Evolutionary conservation across 2,113 vertebrate genomes (phyloP).

Genomic region (Ophiodon elongatus): DNA sequence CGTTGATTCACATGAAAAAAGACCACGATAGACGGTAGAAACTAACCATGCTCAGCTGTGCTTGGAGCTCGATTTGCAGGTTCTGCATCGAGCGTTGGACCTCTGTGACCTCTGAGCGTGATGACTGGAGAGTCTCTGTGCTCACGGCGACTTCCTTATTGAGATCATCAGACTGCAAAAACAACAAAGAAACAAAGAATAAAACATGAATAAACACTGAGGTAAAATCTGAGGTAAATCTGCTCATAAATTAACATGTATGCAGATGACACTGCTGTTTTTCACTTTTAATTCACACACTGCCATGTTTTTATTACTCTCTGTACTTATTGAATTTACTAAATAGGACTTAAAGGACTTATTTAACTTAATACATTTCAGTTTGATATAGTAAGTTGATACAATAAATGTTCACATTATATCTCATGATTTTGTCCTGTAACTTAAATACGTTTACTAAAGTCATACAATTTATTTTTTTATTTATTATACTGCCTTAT

Average conservation of each 20-base stretch:
- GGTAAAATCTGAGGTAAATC: too few relatives aligned
- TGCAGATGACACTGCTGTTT: background rate
- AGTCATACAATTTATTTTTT: too few relatives aligned
- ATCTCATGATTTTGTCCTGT: too few relatives aligned
- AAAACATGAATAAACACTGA: background rate
- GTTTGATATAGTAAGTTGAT: background rate
- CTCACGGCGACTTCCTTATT: constrained; percentile 83
- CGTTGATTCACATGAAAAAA: background rate
- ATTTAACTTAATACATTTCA: background rate
- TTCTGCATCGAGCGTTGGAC: constrained; percentile 85
- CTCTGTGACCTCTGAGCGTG: constrained; percentile 85
- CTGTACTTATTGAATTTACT: too few relatives aligned
- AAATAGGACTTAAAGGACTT: too few relatives aligned
- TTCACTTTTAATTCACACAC: background rate
- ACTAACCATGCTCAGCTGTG: constrained; percentile 87
- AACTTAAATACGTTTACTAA: too few relatives aligned
- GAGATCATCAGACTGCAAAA: constrained; percentile 82
- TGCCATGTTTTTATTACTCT: background rate
- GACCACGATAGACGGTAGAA: too few relatives aligned
- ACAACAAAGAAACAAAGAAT: background rate
- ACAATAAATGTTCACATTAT: too few relatives aligned
- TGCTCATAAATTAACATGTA: background rate
- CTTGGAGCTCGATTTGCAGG: constrained; percentile 87
- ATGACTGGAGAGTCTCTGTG: constrained; percentile 81
- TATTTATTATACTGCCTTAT: too few relatives aligned